phyloP scores from a whole-genome alignment of 1,140 invertebrate species.

The Contarinia nasturtii region DNA sequence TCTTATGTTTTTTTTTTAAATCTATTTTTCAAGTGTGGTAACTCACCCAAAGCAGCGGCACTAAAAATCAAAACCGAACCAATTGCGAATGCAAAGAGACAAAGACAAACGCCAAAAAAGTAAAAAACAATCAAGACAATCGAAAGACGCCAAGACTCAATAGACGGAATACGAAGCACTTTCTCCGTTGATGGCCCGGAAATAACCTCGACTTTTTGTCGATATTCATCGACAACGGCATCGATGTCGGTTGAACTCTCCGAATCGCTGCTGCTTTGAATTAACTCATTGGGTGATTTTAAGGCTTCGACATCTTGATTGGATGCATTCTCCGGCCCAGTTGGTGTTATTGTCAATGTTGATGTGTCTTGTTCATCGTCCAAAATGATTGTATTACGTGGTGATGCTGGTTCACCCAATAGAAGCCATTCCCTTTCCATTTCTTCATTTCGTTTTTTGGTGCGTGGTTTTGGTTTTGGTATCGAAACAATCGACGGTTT shows the following conservation, averaged over 20 bases:
- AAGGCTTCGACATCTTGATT: constrained; percentile 10
- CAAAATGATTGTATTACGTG: constrained; percentile 9
- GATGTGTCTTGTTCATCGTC: constrained; percentile 16
- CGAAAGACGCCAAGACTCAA: constrained; percentile 15
- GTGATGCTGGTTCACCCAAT: constrained; percentile 20
- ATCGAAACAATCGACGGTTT: constrained; percentile 11
- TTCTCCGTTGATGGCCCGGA: constrained; percentile 17
- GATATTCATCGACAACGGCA: constrained; percentile 22
- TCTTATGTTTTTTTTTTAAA: background rate
- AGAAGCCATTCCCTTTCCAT: constrained; percentile 22
- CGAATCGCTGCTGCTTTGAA: constrained; percentile 10
- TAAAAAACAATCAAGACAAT: constrained; percentile 2
- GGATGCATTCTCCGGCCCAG: constrained; percentile 6
- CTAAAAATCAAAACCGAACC: background rate
- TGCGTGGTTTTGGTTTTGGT: constrained; percentile 13
- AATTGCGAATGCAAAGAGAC: constrained; percentile 12
- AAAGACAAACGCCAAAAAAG: constrained; percentile 16
- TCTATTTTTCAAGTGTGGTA: background rate
- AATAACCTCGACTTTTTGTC: constrained; percentile 20
- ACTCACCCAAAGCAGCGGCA: background rate
- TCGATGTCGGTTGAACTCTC: constrained; percentile 24
- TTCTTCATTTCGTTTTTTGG: constrained; percentile 17
- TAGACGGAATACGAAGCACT: constrained; percentile 15
- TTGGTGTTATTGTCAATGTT: constrained; percentile 10
- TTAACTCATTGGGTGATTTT: background rate